phyloP scores from a whole-genome alignment of 2,888 invertebrate genomes.

The Hypercompe scribonia region DNA sequence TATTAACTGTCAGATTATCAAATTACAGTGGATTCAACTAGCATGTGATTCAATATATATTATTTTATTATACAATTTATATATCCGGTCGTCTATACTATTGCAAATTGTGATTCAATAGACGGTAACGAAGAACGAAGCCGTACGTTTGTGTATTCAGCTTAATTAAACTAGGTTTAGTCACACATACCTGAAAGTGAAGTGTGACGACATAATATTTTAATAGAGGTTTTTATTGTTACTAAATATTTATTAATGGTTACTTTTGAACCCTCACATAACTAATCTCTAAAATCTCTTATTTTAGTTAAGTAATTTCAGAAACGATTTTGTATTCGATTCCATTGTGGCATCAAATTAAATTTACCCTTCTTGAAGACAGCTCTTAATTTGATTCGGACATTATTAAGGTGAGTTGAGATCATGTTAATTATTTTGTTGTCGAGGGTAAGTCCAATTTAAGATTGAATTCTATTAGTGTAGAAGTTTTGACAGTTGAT shows the following conservation, averaged over 20 bases:
- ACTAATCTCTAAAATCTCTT: neutral
- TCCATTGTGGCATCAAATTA: neutral
- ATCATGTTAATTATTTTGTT: neutral
- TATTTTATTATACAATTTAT: neutral
- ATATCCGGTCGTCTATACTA: neutral
- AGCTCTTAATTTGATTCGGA: conserved; percentile 1
- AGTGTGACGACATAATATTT: no score
- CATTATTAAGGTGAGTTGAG: neutral
- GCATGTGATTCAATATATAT: no score
- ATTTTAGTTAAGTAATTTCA: neutral
- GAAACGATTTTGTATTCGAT: neutral
- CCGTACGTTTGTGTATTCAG: neutral
- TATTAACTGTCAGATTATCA: no score
- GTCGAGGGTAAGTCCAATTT: neutral
- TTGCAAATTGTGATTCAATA: neutral
- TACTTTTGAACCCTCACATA: neutral
- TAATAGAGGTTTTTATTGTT: no score
- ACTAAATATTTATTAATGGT: neutral
- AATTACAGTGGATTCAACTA: no score
- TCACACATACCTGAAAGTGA: neutral
- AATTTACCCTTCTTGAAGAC: neutral
- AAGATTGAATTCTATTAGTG: neutral
- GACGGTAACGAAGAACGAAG: neutral
- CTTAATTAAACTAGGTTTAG: neutral
- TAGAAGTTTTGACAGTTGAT: neutral